These are phyloP conservation scores for Petrocephalus schoutedeni DNA, from an alignment of 2,797 vertebrate genomes.

Conservation along the genomic window DNA sequence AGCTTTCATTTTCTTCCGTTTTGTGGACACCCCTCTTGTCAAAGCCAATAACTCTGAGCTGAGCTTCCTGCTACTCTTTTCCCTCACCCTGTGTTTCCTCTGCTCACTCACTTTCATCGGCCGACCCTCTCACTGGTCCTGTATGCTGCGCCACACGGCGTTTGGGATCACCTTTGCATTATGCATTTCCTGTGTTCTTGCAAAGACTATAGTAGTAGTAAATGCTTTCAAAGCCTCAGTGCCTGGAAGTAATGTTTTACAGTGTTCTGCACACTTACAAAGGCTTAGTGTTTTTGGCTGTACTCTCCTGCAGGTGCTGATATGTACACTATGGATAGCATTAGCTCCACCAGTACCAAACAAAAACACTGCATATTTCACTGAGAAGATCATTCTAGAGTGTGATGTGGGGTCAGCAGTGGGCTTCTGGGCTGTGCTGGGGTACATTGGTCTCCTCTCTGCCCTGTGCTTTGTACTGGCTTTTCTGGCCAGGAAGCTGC, in stretches of 20 bases:
- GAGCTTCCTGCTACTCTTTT: constrained; percentile 48
- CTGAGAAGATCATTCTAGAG: constrained; percentile 58
- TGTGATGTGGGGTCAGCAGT: constrained; percentile 59
- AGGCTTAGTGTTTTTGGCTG: constrained; percentile 54
- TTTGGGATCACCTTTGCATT: constrained; percentile 54
- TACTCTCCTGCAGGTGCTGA: constrained; percentile 54
- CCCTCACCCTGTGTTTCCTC: constrained; percentile 50
- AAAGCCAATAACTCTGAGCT: constrained; percentile 50
- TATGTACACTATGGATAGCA: constrained; percentile 57
- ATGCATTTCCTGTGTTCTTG: constrained; percentile 53
- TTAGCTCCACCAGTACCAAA: constrained; percentile 53
- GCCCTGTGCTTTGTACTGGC: constrained; percentile 54
- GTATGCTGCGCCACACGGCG: constrained; percentile 48
- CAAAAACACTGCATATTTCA: constrained; percentile 47
- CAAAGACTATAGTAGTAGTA: constrained; percentile 51
- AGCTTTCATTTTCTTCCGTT: constrained; percentile 51
- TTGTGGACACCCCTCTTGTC: constrained; percentile 48
- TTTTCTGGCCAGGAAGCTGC: constrained; percentile 60
- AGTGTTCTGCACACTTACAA: constrained; percentile 55
- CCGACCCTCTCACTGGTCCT: constrained; percentile 49
- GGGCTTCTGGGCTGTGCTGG: constrained; percentile 61
- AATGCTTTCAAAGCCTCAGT: constrained; percentile 49
- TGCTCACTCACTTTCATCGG: constrained; percentile 52
- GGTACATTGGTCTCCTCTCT: constrained; percentile 58
- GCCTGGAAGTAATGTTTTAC: constrained; percentile 42